Conservation (phyloP, 1,140 invertebrate genomes). For the Ganaspis sp. region DNA sequence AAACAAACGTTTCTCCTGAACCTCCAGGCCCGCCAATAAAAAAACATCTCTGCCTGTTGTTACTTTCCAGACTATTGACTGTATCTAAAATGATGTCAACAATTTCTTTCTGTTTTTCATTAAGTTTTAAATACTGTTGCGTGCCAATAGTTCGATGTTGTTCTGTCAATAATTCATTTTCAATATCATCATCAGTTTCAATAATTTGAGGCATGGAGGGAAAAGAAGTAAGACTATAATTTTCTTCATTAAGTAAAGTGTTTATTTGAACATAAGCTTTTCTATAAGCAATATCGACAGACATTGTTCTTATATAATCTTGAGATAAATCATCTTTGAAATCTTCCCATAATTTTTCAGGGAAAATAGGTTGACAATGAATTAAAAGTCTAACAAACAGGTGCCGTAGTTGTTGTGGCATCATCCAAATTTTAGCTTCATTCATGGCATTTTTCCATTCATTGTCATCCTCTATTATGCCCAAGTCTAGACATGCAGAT, state of each 20-base stretch:
- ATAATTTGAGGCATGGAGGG: neutral
- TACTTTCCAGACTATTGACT: neutral
- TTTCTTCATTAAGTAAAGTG: neutral
- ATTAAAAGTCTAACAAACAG: constrained; percentile 36
- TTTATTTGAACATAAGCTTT: constrained; percentile 5
- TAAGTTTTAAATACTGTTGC: neutral
- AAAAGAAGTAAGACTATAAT: neutral
- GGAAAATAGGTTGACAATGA: constrained; percentile 27
- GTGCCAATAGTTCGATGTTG: neutral
- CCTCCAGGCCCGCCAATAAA: constrained; percentile 45
- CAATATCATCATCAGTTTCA: neutral
- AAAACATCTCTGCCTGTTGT: neutral
- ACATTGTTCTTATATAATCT: neutral
- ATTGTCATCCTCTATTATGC: constrained; percentile 25
- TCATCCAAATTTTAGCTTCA: constrained; percentile 35
- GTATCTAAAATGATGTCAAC: neutral
- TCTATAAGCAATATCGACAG: neutral
- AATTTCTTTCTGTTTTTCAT: neutral
- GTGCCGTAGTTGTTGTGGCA: constrained; percentile 30
- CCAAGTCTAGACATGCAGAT: constrained; percentile 52
- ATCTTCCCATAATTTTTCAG: constrained; percentile 29
- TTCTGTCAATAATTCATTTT: neutral
- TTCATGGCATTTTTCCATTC: constrained; percentile 9
- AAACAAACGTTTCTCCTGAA: constrained; percentile 45
- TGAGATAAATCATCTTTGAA: constrained; percentile 13